phyloP scores from a whole-genome alignment of 2,888 invertebrate genomes.

The Erebia aethiops region DNA sequence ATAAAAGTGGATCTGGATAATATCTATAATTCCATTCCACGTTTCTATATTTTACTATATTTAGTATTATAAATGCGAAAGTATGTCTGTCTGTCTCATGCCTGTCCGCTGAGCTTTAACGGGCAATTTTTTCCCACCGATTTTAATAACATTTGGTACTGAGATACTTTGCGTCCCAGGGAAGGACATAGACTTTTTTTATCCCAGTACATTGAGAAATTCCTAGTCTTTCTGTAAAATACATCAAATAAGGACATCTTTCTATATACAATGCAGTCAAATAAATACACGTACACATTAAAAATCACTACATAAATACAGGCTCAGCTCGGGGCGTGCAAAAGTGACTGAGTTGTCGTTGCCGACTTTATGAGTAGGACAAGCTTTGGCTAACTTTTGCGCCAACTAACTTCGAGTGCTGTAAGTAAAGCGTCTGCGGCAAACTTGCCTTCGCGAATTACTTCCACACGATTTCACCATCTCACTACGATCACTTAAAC shows the following conservation, averaged over 20 bases:
- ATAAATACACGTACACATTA: constrained; percentile 9
- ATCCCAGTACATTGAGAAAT: no score
- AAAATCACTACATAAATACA: constrained; percentile 27
- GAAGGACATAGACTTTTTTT: no score
- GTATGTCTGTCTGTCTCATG: no score
- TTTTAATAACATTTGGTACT: no score
- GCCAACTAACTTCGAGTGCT: constrained; percentile 67
- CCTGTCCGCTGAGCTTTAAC: no score
- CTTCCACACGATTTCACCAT: constrained; percentile 73
- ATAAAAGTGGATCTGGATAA: no score
- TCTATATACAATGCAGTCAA: background rate
- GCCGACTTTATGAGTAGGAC: constrained; percentile 66
- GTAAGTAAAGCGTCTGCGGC: constrained; percentile 67
- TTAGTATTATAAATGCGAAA: no score
- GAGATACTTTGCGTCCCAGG: no score
- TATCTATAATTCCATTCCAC: no score
- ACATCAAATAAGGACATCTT: background rate
- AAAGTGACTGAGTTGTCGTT: constrained; percentile 70
- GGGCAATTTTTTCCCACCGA: no score
- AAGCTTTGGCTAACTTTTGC: constrained; percentile 59
- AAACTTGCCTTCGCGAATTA: constrained; percentile 66
- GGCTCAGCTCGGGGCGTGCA: constrained; percentile 29
- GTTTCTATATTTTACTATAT: no score
- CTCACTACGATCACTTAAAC: constrained; percentile 65
- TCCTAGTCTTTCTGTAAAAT: no score